These are phyloP conservation scores for Lucilia sericata DNA, from an alignment of 1,140 invertebrate genomes.

Conservation along the genomic window DNA sequence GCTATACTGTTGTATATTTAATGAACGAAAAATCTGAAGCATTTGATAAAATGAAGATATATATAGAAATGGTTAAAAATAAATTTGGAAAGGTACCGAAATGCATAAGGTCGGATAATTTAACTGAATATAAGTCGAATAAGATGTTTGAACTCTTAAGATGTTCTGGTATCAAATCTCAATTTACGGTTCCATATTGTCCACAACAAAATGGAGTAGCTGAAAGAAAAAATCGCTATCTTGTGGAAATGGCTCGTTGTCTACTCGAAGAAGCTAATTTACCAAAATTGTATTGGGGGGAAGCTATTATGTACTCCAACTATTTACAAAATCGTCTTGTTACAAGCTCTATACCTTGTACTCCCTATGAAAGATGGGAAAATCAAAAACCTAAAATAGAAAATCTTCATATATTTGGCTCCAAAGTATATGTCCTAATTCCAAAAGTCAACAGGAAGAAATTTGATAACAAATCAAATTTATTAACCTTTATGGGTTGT, in stretches of 20 bases:
- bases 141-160: background rate
- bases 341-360: background rate
- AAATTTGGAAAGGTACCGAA: background rate
- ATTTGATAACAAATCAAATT: too few relatives aligned
- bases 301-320: background rate
- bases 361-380: background rate
- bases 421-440: too few relatives aligned
- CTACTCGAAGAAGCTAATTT: background rate
- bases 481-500: too few relatives aligned
- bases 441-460: too few relatives aligned
- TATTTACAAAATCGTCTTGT: background rate
- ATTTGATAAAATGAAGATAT: background rate
- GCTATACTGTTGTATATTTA: background rate
- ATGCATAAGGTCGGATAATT: background rate
- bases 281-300: background rate
- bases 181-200: background rate
- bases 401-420: too few relatives aligned
- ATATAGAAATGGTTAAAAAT: background rate
- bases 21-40: background rate
- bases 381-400: too few relatives aligned
- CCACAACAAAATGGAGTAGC: conserved; percentile 12
- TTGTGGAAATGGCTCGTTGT: background rate
- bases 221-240: background rate
- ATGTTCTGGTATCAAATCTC: background rate
- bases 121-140: background rate